Base-by-base conservation (phyloP, 2,797 vertebrate species). In the Rhodeus uyekii region DNA sequence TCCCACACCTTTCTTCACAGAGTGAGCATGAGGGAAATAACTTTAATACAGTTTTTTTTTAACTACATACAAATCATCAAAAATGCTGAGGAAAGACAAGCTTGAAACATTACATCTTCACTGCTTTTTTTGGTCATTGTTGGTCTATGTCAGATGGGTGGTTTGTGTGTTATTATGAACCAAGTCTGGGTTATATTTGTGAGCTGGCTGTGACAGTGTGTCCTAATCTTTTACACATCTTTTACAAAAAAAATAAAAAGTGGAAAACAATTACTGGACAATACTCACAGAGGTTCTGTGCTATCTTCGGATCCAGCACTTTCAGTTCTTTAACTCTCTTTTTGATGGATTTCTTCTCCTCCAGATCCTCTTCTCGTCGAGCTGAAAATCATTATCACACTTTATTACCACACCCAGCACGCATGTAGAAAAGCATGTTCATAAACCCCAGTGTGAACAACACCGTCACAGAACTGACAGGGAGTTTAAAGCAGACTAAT, bases 281-380 rank as follows among this genome's bases (percentile, higher is more conserved):
- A 55, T 88, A 97, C 98, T 96, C 92, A 99, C 98, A 99, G 39
- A 99, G 94, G 91, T 99, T 99, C 91, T 99, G 97, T 13, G 98
- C 97, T 87, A 96, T 96, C 95, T 98, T 99, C 22, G 97, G 93
- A 90, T 99, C 97, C 38, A 99, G 92, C 87, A 99, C 96, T 93
- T 98, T 99, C 73, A 99, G 95, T 90, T 96, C 95, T 90, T 97
- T 99, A 89, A 98, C 96, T 92, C 94, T 94, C 89, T 97, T 99
- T 91, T 97, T 99, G 88, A 97, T 93, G 34, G 90, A 92, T 92
- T 95, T 97, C 87, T 95, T 97, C 85, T 97, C 96, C 85, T 98
- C 96, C 86, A 93, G 87, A 87, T 96, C 95, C 4, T 96, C 96
- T 83, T 96, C 94, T 90, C 92, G 96, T 93, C 92, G 97, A 67